Base-by-base conservation (phyloP, 37 sponge, comb jelly and placozoan species). In the Ianthella basta region DNA sequence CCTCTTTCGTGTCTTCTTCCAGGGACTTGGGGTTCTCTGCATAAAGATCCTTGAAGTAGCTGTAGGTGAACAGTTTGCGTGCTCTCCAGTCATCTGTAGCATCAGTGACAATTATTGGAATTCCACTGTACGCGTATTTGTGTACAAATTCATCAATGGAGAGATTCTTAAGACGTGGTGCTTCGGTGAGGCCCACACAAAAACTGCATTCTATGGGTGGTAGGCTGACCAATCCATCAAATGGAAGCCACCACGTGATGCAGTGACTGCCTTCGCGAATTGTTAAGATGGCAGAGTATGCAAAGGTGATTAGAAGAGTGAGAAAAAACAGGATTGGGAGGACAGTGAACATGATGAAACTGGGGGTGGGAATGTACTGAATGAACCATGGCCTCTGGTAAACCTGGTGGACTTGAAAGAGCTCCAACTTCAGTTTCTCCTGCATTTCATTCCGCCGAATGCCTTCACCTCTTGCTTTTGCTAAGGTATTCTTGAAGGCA, bases 31-130 rank as follows among this genome's bases (percentile, higher is more conserved):
- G 88, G 18, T 55, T 44, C 16, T 59, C 34, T 34, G 56, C 30
- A 56, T 95, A 95, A 13, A 95, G 74, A 0, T 56, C 27, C 68
- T 92, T 89, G 83, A 95, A 95, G 73, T 85, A 95, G 32, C 85
- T 67, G 38, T 92, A 92, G 29, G 93, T 83, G 72, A 90, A 92
- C 21, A 82, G 59, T 0, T 84, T 41, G 24, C 83, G 27, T 15
- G 95, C 92, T 18, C 82, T 57, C 95, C 95, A 95, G 30, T 60
- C 24, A 14, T 34, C 65, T 23, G 90, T 88, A 50, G 90, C 95
- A 60, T 85, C 92, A 30, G 59, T 91, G 4, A 95, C 88, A 24
- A 95, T 37, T 8, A 95, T 67, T 12, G 95, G 92, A n/a, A 41
- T 72, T 10, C 82, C 61, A 33, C 65, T 82, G 81, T 87, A 89